Percentiles rank a stretch among this genome's conserved stretches.
Conservation (phyloP, 2,888 invertebrate genomes). For the Achlya flavicornis region DNA sequence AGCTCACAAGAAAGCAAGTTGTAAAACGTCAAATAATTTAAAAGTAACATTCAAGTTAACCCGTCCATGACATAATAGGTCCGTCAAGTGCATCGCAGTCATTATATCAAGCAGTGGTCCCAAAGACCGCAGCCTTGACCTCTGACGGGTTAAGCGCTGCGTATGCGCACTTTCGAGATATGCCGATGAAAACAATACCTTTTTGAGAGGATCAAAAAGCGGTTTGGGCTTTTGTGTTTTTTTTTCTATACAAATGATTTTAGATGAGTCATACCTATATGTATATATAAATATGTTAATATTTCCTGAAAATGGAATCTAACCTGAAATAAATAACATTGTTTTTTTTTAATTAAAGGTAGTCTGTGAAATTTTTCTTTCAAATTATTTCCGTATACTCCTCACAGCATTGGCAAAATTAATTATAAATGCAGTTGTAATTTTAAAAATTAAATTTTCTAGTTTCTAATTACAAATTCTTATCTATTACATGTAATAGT, state of each 20-base stretch:
- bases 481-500: too few relatives aligned
- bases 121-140: conserved; percentile 59
- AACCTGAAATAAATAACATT: too few relatives aligned
- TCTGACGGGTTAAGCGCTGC: conserved; percentile 54
- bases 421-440: too few relatives aligned
- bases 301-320: too few relatives aligned
- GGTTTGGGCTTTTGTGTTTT: conserved; percentile 16
- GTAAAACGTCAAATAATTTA: conserved; percentile 2
- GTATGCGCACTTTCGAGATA: conserved; percentile 43
- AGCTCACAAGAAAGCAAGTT: too few relatives aligned
- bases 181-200: conserved; percentile 37
- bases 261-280: neutral
- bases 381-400: too few relatives aligned
- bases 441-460: too few relatives aligned
- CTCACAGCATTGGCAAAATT: too few relatives aligned
- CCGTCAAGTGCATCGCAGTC: conserved; percentile 45
- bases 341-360: too few relatives aligned
- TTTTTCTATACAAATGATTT: conserved; percentile 4
- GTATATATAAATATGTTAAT: too few relatives aligned
- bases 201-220: neutral
- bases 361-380: too few relatives aligned
- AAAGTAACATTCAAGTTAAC: conserved; percentile 18
- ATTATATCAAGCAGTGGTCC: conserved; percentile 44
- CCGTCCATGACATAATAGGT: conserved; percentile 50
- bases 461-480: too few relatives aligned